Base-by-base conservation (phyloP, 1,140 invertebrate species). In the Drosophila baimaii region DNA sequence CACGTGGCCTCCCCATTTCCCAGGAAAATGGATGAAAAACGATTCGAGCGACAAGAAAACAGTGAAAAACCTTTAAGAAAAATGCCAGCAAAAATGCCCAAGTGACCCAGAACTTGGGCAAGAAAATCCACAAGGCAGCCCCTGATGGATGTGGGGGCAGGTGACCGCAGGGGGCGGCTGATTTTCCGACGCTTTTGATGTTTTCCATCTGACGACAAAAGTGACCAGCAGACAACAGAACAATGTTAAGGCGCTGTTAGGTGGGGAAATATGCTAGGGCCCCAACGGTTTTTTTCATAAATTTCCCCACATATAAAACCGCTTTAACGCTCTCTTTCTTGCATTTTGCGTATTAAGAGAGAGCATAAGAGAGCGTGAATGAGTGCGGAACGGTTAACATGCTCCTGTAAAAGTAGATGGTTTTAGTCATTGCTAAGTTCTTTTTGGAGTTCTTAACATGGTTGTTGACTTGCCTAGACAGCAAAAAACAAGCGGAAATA, bases 21-120 rank as follows among this genome's bases (percentile, higher is more conserved):
- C 70, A 57, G 57, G 63, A 72, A 63, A 68, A 69, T 71, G 51
- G 19, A 54, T 35, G 56, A 77, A 49, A 81, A 81, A 80, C 63
- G 41, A 59, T 69, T 59, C 55, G n/a, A 37, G 23, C 41, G 33
- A 59, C 43, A 51, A 55, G 21, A 74, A 66, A 59, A 54, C 33
- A 49, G 61, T 31, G 5, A 52, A 68, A 68, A 71, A 52, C 57
- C 65, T 44, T 77, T 44, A 72, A 68, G 71, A 77, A 61, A 62
- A 61, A 62, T 35, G 52, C 27, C 59, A 41, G 31, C 37, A 63
- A 54, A 72, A 72, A 71, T 65, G 70, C 62, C 70, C 65, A 79
- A 82, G 65, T 86, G 82, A 79, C 82, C 82, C 79, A 85, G 79
- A 85, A 86, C 82, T 85, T 86, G 82, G 55, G 41, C 44, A 62